Base-by-base conservation (phyloP, 2,888 invertebrate genomes). In the Chloroclysta siterata region DNA sequence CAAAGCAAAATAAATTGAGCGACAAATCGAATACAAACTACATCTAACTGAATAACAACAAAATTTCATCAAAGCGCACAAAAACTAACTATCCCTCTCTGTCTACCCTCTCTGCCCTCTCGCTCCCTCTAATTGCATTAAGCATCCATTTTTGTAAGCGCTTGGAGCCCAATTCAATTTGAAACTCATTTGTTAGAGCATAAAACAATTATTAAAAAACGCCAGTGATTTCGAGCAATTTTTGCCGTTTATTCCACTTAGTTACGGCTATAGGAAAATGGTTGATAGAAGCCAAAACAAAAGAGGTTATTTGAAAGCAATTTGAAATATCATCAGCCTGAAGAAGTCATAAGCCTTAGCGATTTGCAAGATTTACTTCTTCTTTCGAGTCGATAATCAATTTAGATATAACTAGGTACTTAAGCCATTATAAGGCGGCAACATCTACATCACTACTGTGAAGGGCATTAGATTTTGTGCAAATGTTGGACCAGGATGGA, bases 111-210 rank as follows among this genome's bases (percentile, higher is more conserved):
- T 14, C 72, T 48, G 58, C 71, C 71, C 72, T 89, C 89, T 80
- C 91, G 77, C 87, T 94, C 91, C 70, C 93, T 84, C 94, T 95
- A 93, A 95, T 94, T 88, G 83, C 80, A 94, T 95, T 94, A 94
- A 87, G 94, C 94, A 93, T 94, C 94, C 94, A 95, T 94, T 94
- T 94, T 94, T 94, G 94, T 88, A 85, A 88, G 90, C 90, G 92
- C 89, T 87, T 74, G 77, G 87, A 88, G 90, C 90, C 90, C 88
- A 94, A 94, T 94, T 93, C 94, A 94, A 94, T 94, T 94, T 94
- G 94, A 94, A 94, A 94, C 94, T 94, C 94, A 94, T 94, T 94
- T 94, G 94, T 94, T 91, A 92, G 83, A 84, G 85, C 83, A 87
- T 93, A 92, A 92, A 91, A 87, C 91, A 91, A 93, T 93, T 93